Base-by-base conservation (phyloP, 2,113 vertebrate genomes). In the Neogobius melanostomus region DNA sequence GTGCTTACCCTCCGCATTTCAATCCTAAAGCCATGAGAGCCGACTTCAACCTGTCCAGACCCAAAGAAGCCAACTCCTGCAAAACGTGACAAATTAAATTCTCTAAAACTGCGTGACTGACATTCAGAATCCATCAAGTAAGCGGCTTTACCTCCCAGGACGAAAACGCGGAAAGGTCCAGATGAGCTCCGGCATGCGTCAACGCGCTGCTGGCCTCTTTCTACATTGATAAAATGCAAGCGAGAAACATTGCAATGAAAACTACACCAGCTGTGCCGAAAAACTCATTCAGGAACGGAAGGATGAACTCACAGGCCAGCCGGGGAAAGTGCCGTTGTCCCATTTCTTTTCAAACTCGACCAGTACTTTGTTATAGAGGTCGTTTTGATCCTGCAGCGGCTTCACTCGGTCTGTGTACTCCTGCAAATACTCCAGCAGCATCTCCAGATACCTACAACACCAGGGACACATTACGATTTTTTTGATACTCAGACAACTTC, bases 181-280 rank as follows among this genome's bases (percentile, higher is more conserved):
- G 87, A 86, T 99, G 98, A 85, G 98, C 97, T 79, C 98, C 98
- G 1, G 97, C 94, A 0, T 99, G 98, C 9, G 98, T 99, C 82
- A 99, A 84, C 5, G 98, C 98, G 14, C 97, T 99, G 76, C 97
- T 99, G 0, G 97, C 95, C 87, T 99, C 97, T 98, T 98, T 99
- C 97, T 99, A 80, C 11, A 53, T 5, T n/a, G 46, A 16, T 4
- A 6, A 15, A 48, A 28, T 6, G 28, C 28, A 36, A 36, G 28
- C 28, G 28, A 36, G n/a, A 8, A 12, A 47, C 11, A 16, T 15
- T 16, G 2, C 8, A 43, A 5, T 5, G 6, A 8, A 61, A 36
- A 8, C 17, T 11, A 54, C 52, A 54, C 28, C 28, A 11, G 17
- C 28, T 56, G 53, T 56, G 6, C 57, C 3, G 8, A 5, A 0